A percentile compares a stretch with the other conserved stretches of the same genome.
Evolutionary conservation across 2,113 vertebrate genomes (phyloP).

Genomic region (Ceyx cyanopectus): DNA sequence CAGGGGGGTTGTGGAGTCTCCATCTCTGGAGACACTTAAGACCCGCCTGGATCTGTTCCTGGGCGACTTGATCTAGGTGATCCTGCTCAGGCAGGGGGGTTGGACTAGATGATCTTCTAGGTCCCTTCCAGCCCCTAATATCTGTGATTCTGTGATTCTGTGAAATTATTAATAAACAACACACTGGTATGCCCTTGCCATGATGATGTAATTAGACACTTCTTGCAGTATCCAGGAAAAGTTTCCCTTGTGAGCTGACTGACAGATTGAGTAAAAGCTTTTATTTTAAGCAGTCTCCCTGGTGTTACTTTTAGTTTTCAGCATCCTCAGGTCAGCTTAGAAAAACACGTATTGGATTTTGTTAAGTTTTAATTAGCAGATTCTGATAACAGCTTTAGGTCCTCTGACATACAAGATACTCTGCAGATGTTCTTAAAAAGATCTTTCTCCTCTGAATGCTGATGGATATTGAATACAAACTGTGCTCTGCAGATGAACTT

Average conservation of each 20-base stretch:
- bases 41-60: too few relatives aligned
- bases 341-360: conserved; percentile 8
- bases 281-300: not conserved
- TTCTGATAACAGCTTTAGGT: conserved; percentile 20
- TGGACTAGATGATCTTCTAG: too few relatives aligned
- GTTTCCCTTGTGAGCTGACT: not conserved
- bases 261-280: conserved; percentile 34
- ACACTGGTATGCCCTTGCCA: not conserved
- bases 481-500: conserved; percentile 40
- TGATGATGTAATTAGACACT: conserved; percentile 41
- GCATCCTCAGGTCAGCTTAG: not conserved
- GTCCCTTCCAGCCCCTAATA: too few relatives aligned
- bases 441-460: not conserved
- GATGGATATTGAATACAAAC: conserved; percentile 9
- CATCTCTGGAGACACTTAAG: not conserved
- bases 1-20: too few relatives aligned
- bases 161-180: conserved; percentile 13
- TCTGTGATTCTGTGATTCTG: too few relatives aligned
- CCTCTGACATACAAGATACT: not conserved
- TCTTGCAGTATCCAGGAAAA: not conserved
- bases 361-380: conserved; percentile 38
- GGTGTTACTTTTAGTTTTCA: not conserved
- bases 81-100: too few relatives aligned
- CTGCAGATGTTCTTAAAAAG: conserved; percentile 42
- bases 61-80: too few relatives aligned